These are phyloP conservation scores for Chaetogeoica ovagalla DNA, from an alignment of 2,888 invertebrate species.

Conservation along the genomic window DNA sequence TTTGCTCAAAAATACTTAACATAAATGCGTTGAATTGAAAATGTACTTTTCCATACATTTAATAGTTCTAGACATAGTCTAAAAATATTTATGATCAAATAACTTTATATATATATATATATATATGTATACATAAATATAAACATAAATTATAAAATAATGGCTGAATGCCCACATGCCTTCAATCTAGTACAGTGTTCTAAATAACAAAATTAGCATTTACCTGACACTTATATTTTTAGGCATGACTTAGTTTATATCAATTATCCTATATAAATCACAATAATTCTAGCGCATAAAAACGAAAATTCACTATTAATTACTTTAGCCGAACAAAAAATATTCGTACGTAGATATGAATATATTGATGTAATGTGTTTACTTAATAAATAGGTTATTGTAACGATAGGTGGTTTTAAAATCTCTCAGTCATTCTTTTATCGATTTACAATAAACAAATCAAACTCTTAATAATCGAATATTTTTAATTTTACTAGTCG, in stretches of 20 bases:
- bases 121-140: too few relatives aligned
- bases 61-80: neutral
- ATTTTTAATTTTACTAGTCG: too few relatives aligned
- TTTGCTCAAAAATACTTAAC: neutral
- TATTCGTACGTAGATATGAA: too few relatives aligned
- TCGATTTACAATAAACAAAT: too few relatives aligned
- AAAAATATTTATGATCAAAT: slow-evolving; percentile 27
- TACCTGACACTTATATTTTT: slow-evolving; percentile 29
- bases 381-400: too few relatives aligned
- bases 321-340: neutral
- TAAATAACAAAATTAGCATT: slow-evolving; percentile 38
- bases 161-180: slow-evolving; percentile 46
- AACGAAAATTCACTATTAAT: too few relatives aligned
- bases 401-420: too few relatives aligned
- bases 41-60: neutral
- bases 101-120: neutral
- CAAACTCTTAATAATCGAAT: too few relatives aligned
- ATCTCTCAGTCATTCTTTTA: too few relatives aligned
- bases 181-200: slow-evolving; percentile 39
- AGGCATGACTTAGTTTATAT: slow-evolving; percentile 20
- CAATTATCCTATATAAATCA: neutral
- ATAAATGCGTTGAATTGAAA: neutral
- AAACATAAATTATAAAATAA: slow-evolving; percentile 26
- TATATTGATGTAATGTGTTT: too few relatives aligned
- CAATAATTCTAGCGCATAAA: too few relatives aligned